These are phyloP conservation scores for Drosophila carrolli DNA, from an alignment of 1,140 invertebrate species.

Conservation along the genomic window DNA sequence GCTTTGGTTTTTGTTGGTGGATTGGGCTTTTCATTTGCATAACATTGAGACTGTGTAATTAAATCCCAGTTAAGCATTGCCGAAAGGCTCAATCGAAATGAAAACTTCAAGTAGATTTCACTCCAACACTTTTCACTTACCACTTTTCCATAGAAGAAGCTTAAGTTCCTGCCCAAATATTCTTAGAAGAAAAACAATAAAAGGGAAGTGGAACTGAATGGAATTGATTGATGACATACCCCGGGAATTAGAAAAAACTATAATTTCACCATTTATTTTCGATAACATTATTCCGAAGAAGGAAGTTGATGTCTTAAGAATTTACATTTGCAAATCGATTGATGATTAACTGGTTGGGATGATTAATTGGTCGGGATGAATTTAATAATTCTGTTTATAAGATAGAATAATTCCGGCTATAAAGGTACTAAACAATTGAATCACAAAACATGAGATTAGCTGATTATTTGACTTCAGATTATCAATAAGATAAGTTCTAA, in stretches of 20 bases:
- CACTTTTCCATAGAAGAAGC: background rate
- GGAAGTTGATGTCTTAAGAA: background rate
- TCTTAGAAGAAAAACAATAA: background rate
- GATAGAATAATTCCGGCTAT: too few species aligned
- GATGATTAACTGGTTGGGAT: background rate
- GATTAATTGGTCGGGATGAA: background rate
- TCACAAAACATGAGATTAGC: too few species aligned
- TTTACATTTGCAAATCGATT: slow-evolving; percentile 1
- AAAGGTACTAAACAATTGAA: too few species aligned
- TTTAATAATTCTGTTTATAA: too few species aligned
- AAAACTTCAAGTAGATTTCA: slow-evolving; percentile 14
- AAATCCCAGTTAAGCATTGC: slow-evolving; percentile 34
- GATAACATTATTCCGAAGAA: slow-evolving; percentile 1
- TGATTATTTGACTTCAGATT: too few species aligned
- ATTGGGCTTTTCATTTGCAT: slow-evolving; percentile 24
- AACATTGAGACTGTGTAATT: slow-evolving; percentile 28
- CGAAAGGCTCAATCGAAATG: slow-evolving; percentile 24
- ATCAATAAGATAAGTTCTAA: too few species aligned
- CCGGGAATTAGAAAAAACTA: slow-evolving; percentile 8
- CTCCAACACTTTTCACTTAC: slow-evolving; percentile 1
- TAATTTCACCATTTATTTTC: slow-evolving; percentile 1
- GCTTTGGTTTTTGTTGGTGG: background rate
- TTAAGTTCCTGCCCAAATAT: background rate
- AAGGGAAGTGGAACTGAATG: slow-evolving; percentile 23
- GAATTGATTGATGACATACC: slow-evolving; percentile 70